phyloP scores from a whole-genome alignment of 2,888 invertebrate species.

The Venusia cambrica region DNA sequence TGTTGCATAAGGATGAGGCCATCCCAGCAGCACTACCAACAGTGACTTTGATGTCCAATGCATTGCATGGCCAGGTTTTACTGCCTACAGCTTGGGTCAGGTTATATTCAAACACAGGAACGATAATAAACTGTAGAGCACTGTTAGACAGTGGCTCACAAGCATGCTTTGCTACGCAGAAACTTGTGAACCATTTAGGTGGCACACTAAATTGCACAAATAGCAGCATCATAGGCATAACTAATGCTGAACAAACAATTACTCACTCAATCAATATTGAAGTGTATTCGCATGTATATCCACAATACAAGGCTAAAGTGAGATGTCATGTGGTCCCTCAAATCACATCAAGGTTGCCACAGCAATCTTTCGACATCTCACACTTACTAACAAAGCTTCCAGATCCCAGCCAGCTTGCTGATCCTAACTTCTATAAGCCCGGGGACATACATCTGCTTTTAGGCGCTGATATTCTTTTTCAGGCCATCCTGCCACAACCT shows the following conservation, averaged over 20 bases:
- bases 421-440: conserved; percentile 3
- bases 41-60: conserved; percentile 1
- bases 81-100: background rate
- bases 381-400: conserved; percentile 1
- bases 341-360: conserved; percentile 13
- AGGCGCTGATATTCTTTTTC: conserved; percentile 17
- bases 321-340: conserved; percentile 6
- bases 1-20: conserved; percentile 6
- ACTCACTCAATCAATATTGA: conserved; percentile 2
- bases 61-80: conserved; percentile 1
- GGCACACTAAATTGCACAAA: background rate
- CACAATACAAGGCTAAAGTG: background rate
- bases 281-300: conserved; percentile 2
- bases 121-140: background rate
- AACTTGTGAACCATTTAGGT: background rate
- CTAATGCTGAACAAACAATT: conserved; percentile 1
- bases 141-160: conserved; percentile 4
- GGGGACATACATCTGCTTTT: conserved; percentile 12
- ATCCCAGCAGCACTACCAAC: background rate
- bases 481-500: conserved; percentile 12
- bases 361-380: conserved; percentile 6
- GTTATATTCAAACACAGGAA: background rate
- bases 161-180: conserved; percentile 1
- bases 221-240: conserved; percentile 1
- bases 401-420: conserved; percentile 4